These are phyloP conservation scores for Stichodactyla mertensii DNA, from an alignment of 64 coral and sea anemone species.

Conservation along the genomic window DNA sequence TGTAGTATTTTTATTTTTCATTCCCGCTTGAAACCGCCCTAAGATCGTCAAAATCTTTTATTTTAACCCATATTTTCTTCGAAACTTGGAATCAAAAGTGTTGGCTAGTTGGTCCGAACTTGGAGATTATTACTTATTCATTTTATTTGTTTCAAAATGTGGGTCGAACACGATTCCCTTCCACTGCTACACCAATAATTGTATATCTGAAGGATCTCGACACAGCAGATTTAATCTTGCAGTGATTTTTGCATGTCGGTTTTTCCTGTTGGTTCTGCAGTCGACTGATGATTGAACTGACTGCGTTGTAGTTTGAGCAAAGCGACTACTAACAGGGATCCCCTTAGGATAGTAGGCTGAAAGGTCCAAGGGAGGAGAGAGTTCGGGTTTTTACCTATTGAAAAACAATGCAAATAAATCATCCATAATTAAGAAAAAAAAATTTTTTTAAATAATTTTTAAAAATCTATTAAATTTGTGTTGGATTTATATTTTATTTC, in stretches of 20 bases:
- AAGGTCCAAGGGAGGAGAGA: neutral
- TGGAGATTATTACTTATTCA: neutral
- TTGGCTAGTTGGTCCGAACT: neutral
- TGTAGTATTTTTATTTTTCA: neutral
- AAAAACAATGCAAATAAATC: no score
- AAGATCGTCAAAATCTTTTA: neutral
- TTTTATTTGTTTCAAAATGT: neutral
- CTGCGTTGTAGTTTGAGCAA: constrained; percentile 2
- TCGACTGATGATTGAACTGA: neutral
- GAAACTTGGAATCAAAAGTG: neutral
- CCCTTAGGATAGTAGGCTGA: neutral
- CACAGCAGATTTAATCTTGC: neutral
- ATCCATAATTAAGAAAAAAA: no score
- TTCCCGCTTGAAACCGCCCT: neutral
- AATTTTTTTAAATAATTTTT: no score
- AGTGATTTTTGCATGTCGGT: neutral
- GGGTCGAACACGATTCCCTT: neutral
- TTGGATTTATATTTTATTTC: no score
- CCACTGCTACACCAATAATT: neutral
- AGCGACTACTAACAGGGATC: neutral
- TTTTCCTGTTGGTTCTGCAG: neutral
- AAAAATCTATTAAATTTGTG: no score
- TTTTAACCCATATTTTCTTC: neutral
- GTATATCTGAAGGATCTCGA: neutral
- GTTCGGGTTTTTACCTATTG: neutral